A percentile compares a stretch with the other conserved stretches of the same genome.
Conservation (phyloP, 2,888 invertebrate genomes). For the Creontiades dilutus region DNA sequence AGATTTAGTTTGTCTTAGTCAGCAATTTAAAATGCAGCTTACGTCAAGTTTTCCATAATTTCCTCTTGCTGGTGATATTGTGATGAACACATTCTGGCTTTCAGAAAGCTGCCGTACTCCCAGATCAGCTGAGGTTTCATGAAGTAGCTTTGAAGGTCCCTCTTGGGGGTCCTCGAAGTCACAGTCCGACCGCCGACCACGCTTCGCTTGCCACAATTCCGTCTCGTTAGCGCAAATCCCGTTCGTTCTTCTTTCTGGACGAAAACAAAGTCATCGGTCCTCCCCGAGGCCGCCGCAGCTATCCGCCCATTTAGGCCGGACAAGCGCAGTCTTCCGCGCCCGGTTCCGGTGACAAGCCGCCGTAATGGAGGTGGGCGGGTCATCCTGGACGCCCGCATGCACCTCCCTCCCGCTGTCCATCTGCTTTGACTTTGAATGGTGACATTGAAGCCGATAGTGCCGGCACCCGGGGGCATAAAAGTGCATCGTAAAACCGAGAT, state of each 20-base stretch:
- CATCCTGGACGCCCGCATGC: slow-evolving; percentile 1
- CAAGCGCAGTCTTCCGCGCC: slow-evolving; percentile 10
- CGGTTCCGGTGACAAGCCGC: slow-evolving; percentile 21
- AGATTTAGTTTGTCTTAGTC: too few species aligned
- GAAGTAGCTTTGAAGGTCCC: background rate
- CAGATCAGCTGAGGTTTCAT: too few species aligned
- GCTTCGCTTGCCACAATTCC: background rate
- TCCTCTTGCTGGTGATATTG: too few species aligned
- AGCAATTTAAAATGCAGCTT: too few species aligned
- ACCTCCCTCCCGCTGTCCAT: background rate
- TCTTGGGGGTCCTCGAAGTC: background rate
- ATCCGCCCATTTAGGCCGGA: background rate
- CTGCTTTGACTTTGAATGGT: too few species aligned
- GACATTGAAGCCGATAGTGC: too few species aligned
- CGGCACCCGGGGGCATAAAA: too few species aligned
- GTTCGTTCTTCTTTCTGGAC: background rate
- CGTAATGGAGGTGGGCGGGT: background rate
- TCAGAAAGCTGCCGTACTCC: too few species aligned
- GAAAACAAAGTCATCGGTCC: background rate
- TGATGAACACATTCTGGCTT: too few species aligned
- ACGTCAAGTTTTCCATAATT: too few species aligned
- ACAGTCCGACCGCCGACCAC: background rate
- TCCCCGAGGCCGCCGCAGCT: background rate
- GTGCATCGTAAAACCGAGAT: too few species aligned
- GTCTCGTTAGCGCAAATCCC: background rate